Conservation (phyloP, 37 sponge, comb jelly and placozoan genomes). For the Axinella damicornis region DNA sequence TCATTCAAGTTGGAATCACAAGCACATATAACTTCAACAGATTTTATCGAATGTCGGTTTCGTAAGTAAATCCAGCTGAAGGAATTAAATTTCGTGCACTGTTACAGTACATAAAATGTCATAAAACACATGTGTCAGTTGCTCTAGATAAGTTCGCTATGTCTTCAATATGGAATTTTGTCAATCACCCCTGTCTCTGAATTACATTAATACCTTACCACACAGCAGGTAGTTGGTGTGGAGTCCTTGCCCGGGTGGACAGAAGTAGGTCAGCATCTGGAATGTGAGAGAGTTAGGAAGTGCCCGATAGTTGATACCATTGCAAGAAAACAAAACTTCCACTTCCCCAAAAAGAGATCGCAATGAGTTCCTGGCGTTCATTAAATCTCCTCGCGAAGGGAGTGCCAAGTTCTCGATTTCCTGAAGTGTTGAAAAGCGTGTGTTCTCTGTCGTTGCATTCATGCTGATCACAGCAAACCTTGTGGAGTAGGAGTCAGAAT, state of each 20-base stretch:
- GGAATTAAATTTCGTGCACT: no score
- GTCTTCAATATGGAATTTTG: no score
- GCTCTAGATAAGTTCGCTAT: no score
- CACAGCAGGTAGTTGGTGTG: conserved; percentile 21
- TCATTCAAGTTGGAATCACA: neutral
- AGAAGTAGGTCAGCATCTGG: neutral
- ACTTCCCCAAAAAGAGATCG: neutral
- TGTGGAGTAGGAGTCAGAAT: neutral
- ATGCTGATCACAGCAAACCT: neutral
- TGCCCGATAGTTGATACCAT: neutral
- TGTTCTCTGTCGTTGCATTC: neutral
- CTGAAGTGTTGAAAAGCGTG: neutral
- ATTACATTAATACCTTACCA: neutral
- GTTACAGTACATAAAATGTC: no score
- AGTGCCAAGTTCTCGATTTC: conserved; percentile 22
- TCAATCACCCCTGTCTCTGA: no score
- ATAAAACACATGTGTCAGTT: no score
- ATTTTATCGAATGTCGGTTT: no score
- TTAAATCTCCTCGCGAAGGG: neutral
- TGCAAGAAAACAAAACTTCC: neutral
- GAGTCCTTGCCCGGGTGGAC: conserved; percentile 44
- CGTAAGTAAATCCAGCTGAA: no score
- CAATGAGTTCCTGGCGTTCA: neutral
- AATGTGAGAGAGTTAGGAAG: conserved; percentile 1
- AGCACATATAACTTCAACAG: no score